phyloP scores from a whole-genome alignment of 2,888 invertebrate species.

The Calliphora vomitoria region DNA sequence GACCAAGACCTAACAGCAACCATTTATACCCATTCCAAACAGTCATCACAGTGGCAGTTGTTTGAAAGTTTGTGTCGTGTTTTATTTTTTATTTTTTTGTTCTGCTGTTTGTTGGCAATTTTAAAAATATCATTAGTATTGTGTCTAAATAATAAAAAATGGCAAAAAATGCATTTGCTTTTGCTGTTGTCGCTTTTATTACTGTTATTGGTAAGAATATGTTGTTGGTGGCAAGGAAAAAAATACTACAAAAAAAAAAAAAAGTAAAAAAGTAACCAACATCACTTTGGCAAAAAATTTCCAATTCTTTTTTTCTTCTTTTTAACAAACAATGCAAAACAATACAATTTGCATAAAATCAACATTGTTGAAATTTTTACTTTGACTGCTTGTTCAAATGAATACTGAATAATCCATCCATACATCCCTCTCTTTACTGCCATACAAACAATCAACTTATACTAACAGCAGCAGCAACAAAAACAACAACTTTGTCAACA shows the following conservation, averaged over 20 bases:
- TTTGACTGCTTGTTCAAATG: constrained; percentile 46
- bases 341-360: constrained; percentile 70
- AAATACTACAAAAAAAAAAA: background rate
- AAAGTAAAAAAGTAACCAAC: background rate
- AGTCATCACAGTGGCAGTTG: constrained; percentile 58
- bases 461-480: constrained; percentile 16
- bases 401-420: constrained; percentile 30
- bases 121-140: constrained; percentile 63
- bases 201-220: constrained; percentile 53
- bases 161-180: background rate
- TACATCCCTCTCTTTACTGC: background rate
- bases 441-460: background rate
- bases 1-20: constrained; percentile 44
- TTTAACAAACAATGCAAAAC: constrained; percentile 32
- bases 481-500: constrained; percentile 31
- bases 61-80: constrained; percentile 50
- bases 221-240: constrained; percentile 4
- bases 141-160: constrained; percentile 61
- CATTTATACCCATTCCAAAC: constrained; percentile 27
- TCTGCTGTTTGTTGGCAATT: constrained; percentile 33
- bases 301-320: background rate
- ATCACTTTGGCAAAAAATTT: constrained; percentile 7
- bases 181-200: constrained; percentile 49
- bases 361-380: constrained; percentile 66
- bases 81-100: constrained; percentile 16